Evolutionary conservation across 2,113 vertebrate species (phyloP).

Genomic region (Periophthalmodon schlosseri): DNA sequence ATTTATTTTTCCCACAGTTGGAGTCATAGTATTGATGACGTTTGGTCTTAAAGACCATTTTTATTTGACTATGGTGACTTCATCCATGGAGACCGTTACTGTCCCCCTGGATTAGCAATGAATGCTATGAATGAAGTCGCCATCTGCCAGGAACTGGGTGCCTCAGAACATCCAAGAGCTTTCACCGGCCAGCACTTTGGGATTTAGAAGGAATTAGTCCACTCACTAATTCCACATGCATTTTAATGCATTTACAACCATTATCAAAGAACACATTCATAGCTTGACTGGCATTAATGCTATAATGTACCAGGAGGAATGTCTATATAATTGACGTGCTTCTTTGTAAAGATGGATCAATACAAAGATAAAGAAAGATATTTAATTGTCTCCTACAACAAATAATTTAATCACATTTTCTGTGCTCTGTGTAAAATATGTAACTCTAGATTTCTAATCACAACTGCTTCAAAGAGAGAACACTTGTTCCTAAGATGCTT

Average conservation of each 20-base stretch:
- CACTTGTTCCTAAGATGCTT: neutral
- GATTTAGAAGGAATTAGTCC: conserved; percentile 57
- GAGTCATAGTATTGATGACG: neutral
- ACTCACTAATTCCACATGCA: conserved; percentile 54
- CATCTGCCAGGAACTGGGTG: conserved; percentile 53
- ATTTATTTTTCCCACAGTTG: conserved; percentile 25
- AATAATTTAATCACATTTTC: neutral
- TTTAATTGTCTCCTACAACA: neutral
- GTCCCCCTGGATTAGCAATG: conserved; percentile 45
- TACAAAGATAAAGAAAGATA: conserved; percentile 13
- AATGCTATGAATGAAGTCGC: conserved; percentile 31
- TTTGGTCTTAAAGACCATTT: neutral
- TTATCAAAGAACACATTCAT: conserved; percentile 13
- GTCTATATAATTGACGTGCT: neutral
- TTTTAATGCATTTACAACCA: conserved; percentile 25
- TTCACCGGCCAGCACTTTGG: conserved; percentile 30
- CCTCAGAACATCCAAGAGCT: conserved; percentile 47
- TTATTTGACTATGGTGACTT: conserved; percentile 17
- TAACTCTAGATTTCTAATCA: neutral
- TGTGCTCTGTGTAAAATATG: neutral
- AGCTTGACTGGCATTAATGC: neutral
- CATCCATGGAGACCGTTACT: conserved; percentile 21
- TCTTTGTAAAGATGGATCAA: neutral
- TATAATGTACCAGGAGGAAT: neutral
- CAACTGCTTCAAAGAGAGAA: neutral